phyloP scores from a whole-genome alignment of 92 coral and sea anemone species.

The Epizoanthus ramosus region DNA sequence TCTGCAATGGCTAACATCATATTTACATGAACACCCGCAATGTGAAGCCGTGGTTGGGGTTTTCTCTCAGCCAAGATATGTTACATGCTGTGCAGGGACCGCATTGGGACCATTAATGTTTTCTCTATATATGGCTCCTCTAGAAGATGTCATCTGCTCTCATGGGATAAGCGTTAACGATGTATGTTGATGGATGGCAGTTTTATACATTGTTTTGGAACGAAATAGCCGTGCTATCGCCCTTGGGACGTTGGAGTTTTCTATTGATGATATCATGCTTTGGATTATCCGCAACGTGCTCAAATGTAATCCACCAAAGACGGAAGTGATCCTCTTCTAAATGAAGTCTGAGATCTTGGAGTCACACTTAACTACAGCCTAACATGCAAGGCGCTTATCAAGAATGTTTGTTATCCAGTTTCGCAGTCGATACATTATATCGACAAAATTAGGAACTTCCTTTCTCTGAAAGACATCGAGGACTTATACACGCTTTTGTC shows the following conservation, averaged over 20 bases:
- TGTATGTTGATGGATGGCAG: slow-evolving; percentile 17
- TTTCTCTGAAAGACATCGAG: background rate
- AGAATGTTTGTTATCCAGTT: background rate
- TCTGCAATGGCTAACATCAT: too few species aligned
- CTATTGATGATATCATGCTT: background rate
- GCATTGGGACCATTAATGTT: too few species aligned
- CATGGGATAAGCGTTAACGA: background rate
- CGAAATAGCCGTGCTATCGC: background rate
- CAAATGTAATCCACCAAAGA: background rate
- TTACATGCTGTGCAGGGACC: too few species aligned
- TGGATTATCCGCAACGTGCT: background rate
- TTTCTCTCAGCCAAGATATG: too few species aligned
- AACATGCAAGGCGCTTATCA: too few species aligned
- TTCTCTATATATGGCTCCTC: slow-evolving; percentile 5
- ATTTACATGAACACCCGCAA: too few species aligned
- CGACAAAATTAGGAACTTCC: slow-evolving; percentile 11
- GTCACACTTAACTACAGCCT: too few species aligned
- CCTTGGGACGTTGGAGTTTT: background rate
- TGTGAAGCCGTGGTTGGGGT: too few species aligned
- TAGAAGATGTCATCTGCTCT: slow-evolving; percentile 19
- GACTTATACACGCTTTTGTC: too few species aligned
- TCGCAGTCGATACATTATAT: background rate
- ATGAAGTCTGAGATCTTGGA: slow-evolving; percentile 1
- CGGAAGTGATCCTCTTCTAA: background rate
- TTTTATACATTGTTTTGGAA: slow-evolving; percentile 9